Base-by-base conservation (phyloP, 2,113 vertebrate genomes). In the Edolisoma coerulescens region DNA sequence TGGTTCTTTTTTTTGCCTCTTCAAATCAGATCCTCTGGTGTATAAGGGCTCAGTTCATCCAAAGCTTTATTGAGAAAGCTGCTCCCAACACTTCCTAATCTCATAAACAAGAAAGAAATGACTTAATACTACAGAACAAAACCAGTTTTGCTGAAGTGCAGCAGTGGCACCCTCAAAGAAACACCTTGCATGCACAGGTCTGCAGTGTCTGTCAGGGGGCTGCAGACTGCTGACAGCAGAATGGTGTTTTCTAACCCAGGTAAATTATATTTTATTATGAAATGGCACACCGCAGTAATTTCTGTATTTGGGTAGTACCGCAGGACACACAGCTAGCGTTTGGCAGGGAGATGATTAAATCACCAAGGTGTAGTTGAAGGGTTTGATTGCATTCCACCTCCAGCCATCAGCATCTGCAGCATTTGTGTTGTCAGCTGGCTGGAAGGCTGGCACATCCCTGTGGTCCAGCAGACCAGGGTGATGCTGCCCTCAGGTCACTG, bases 281-380 rank as follows among this genome's bases (percentile, higher is more conserved):
- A 95, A 90, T 76, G 75, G 64, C 16, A 30, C 56, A 41, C 39
- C 53, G 30, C 32, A 95, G 85, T 95, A 96, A 97, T 97, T 95
- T 95, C 80, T 95, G 82, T 80, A 70, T 95, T 96, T 92, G 76
- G 80, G 85, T 89, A 87, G 91, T 83, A 90, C 78, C 86, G 87
- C 6, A 30, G 89, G 91, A 96, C 13, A 32, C 94, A 71, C 70
- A 97, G 86, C 33, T 71, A 13, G 47, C 81, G 60, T 96, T 84
- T 96, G 93, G 74, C 84, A 96, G 94, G 71, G 81, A 97, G 91
- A n/a, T 96, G 91, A 98, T 98, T 97, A 97, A 98, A 97, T 95
- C 91, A 71, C 86, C 18, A 64, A 96, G 77, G 89, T 95, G 45
- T 97, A 97, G 96, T 96, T 96, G 97, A 93, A 97, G 85, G 82